A percentile compares a stretch with the other conserved stretches of the same genome.
Evolutionary conservation across 2,888 invertebrate genomes (phyloP).

Genomic region (Epistrophe eligans): DNA sequence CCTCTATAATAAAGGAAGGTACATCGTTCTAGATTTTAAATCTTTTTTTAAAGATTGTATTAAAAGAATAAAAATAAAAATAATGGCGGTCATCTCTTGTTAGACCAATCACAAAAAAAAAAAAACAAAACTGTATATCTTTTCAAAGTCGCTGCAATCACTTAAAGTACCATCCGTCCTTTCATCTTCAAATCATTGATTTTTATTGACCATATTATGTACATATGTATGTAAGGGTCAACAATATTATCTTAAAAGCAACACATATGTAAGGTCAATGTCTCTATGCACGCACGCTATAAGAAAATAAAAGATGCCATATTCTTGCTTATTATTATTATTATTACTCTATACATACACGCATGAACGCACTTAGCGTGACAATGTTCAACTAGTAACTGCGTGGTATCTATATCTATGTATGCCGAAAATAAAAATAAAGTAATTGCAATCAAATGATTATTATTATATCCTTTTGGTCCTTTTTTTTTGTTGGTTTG

Average conservation of each 20-base stretch:
- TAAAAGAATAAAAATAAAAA: background rate
- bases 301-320: conserved; percentile 49
- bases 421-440: conserved; percentile 36
- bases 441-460: conserved; percentile 66
- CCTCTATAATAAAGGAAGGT: no score
- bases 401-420: background rate
- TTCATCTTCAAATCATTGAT: conserved; percentile 71
- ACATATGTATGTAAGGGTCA: conserved; percentile 56
- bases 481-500: background rate
- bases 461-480: conserved; percentile 46
- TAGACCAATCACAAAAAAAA: background rate
- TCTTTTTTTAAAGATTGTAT: background rate
- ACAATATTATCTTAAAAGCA: conserved; percentile 45
- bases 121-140: background rate
- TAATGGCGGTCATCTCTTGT: background rate
- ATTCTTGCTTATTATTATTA: conserved; percentile 4
- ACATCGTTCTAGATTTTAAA: no score
- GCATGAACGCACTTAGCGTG: conserved; percentile 73
- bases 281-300: conserved; percentile 63
- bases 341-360: conserved; percentile 25
- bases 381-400: conserved; percentile 56
- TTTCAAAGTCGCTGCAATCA: conserved; percentile 45
- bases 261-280: conserved; percentile 31
- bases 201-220: conserved; percentile 70
- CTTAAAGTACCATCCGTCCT: conserved; percentile 50